phyloP scores from a whole-genome alignment of 92 coral and sea anemone genomes.

The Virgularia gustaviana region DNA sequence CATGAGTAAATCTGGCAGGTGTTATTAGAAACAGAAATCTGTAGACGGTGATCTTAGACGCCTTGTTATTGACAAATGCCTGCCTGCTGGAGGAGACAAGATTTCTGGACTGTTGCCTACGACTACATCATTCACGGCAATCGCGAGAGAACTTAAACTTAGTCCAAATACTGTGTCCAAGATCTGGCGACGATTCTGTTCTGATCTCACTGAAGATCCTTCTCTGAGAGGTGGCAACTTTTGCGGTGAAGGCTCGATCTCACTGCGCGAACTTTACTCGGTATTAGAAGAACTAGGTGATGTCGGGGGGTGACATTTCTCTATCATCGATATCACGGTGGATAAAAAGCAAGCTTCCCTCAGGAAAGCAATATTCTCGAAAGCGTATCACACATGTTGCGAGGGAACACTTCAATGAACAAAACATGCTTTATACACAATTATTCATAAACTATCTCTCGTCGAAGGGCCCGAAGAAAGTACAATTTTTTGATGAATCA shows the following conservation, averaged over 20 bases:
- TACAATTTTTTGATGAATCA: slow-evolving; percentile 50
- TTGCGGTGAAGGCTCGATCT: not conserved
- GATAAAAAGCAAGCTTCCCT: slow-evolving; percentile 32
- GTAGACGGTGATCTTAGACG: slow-evolving; percentile 6
- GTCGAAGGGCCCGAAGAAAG: slow-evolving; percentile 30
- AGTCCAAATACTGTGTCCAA: not conserved
- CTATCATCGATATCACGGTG: slow-evolving; percentile 35
- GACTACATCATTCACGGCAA: slow-evolving; percentile 1
- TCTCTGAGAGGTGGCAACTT: not conserved
- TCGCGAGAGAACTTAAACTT: not conserved
- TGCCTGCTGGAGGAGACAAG: slow-evolving; percentile 14
- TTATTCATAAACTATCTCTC: slow-evolving; percentile 46
- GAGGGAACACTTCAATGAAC: slow-evolving; percentile 12
- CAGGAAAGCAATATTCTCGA: slow-evolving; percentile 41
- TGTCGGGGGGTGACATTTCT: slow-evolving; percentile 20
- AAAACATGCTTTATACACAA: slow-evolving; percentile 48
- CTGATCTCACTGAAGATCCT: not conserved
- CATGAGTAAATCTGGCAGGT: slow-evolving; percentile 3
- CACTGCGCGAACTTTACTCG: slow-evolving; percentile 24
- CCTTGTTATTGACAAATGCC: slow-evolving; percentile 12
- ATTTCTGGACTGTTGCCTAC: not conserved
- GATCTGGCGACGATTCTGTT: not conserved
- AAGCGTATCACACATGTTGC: slow-evolving; percentile 43
- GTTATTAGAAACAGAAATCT: not conserved
- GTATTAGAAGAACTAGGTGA: slow-evolving; percentile 30